Conservation (phyloP, 2,888 invertebrate species). For the Bembecia ichneumoniformis region DNA sequence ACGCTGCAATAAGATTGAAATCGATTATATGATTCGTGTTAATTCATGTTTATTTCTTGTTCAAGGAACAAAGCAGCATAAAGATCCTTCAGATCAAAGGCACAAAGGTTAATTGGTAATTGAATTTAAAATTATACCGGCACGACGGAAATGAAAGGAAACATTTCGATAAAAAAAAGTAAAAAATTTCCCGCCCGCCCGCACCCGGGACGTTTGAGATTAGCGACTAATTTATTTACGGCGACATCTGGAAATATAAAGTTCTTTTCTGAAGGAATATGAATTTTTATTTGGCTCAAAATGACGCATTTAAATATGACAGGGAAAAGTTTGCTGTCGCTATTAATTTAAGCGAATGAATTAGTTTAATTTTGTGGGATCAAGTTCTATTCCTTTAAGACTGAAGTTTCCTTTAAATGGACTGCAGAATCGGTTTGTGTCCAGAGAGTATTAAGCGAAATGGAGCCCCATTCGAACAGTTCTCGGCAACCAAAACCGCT, state of each 20-base stretch:
- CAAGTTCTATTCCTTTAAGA: background rate
- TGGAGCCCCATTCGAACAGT: background rate
- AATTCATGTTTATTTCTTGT: background rate
- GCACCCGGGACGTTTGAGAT: slow-evolving; percentile 1
- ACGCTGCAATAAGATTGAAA: too few relatives aligned
- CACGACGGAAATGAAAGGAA: background rate
- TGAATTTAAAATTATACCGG: slow-evolving; percentile 4
- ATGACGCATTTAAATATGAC: slow-evolving; percentile 9
- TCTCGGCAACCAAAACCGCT: background rate
- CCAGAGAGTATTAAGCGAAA: background rate
- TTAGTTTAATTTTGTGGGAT: slow-evolving; percentile 13
- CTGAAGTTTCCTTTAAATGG: background rate
- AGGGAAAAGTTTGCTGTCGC: slow-evolving; percentile 21
- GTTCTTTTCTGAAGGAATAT: slow-evolving; percentile 1
- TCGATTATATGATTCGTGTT: too few relatives aligned
- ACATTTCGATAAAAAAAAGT: slow-evolving; percentile 4
- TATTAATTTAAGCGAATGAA: slow-evolving; percentile 38
- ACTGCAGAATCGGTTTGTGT: background rate
- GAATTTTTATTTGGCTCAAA: slow-evolving; percentile 7
- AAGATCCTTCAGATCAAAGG: slow-evolving; percentile 1
- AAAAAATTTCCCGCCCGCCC: slow-evolving; percentile 1
- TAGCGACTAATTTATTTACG: slow-evolving; percentile 7
- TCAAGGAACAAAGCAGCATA: background rate
- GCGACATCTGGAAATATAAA: slow-evolving; percentile 3
- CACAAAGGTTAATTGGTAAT: slow-evolving; percentile 5